Conservation (phyloP, 2,888 invertebrate genomes). For the Imbricaverruca yamaguchii region DNA sequence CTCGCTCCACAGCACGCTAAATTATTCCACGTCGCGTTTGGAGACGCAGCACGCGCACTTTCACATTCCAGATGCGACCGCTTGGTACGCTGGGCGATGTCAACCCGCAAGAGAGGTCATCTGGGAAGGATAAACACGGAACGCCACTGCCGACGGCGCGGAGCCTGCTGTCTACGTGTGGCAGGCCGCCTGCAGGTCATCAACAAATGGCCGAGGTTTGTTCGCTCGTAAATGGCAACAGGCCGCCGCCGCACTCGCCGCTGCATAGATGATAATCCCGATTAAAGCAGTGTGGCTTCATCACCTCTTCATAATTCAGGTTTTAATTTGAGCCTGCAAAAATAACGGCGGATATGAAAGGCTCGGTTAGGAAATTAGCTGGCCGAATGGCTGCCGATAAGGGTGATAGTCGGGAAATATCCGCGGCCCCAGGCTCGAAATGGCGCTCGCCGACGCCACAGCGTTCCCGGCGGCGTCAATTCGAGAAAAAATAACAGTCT, state of each 20-base stretch:
- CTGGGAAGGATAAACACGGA: too few relatives aligned
- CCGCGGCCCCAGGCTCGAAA: background rate
- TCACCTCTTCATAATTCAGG: slow-evolving; percentile 13
- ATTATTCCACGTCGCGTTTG: too few relatives aligned
- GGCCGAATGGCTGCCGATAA: background rate
- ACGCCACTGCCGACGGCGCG: too few relatives aligned
- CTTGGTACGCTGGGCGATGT: too few relatives aligned
- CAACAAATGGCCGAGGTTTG: background rate
- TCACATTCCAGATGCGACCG: too few relatives aligned
- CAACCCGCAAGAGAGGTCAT: too few relatives aligned
- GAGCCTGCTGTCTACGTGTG: too few relatives aligned
- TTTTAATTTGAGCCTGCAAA: slow-evolving; percentile 15
- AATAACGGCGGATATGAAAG: slow-evolving; percentile 13
- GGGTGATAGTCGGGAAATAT: background rate
- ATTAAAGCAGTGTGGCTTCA: background rate
- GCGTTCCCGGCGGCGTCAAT: too few relatives aligned
- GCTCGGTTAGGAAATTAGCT: slow-evolving; percentile 8
- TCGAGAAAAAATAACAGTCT: too few relatives aligned
- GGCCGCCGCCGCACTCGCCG: background rate
- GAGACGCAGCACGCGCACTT: too few relatives aligned
- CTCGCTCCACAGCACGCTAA: too few relatives aligned
- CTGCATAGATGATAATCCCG: background rate
- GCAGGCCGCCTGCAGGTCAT: background rate
- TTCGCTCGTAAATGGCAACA: background rate
- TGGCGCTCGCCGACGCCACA: background rate